phyloP scores from a whole-genome alignment of 1,140 invertebrate species.

The Bombus impatiens region DNA sequence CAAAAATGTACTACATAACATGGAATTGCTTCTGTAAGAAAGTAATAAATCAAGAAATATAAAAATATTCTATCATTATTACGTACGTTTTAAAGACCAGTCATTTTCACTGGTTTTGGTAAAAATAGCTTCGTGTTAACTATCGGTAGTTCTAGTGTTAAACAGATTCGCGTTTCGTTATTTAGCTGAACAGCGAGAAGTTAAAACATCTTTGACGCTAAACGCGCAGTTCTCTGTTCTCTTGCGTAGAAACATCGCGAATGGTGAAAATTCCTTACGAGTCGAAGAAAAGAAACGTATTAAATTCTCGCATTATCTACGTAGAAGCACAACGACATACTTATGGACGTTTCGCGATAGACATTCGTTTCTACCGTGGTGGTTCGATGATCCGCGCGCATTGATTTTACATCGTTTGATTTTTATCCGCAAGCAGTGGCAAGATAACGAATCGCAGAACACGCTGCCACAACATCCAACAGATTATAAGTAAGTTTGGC shows the following conservation, averaged over 20 bases:
- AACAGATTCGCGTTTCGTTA: background rate
- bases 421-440: background rate
- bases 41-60: no score
- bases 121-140: no score
- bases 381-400: background rate
- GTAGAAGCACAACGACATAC: background rate
- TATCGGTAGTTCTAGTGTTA: no score
- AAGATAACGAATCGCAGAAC: background rate
- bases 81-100: no score
- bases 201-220: background rate
- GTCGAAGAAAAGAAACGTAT: background rate
- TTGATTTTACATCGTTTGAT: background rate
- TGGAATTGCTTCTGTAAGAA: no score
- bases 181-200: background rate
- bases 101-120: no score
- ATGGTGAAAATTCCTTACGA: background rate
- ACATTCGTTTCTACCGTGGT: background rate
- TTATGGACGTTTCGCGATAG: background rate
- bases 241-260: background rate
- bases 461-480: background rate
- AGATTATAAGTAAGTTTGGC: background rate
- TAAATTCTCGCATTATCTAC: background rate
- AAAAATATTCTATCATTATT: no score
- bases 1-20: no score
- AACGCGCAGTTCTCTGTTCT: background rate